A percentile compares a stretch with the other conserved stretches of the same genome.
Evolutionary conservation across 1,140 invertebrate species (phyloP).

Genomic region (Cotesia typhae): DNA sequence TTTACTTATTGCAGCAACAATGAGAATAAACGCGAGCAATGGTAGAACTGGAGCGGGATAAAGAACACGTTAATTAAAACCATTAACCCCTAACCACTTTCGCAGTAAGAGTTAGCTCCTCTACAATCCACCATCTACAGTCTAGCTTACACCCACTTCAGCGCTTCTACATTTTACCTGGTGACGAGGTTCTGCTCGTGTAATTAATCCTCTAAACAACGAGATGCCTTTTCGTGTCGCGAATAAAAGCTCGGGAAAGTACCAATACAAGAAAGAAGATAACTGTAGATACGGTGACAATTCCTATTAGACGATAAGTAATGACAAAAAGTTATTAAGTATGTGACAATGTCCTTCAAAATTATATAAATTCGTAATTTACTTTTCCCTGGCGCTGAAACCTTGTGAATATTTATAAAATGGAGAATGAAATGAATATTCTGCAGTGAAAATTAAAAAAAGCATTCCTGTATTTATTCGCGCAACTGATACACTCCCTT

Average conservation of each 20-base stretch:
- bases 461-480: constrained; percentile 23
- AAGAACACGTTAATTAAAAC: constrained; percentile 12
- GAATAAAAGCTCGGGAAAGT: background rate
- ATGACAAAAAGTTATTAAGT: too few relatives aligned
- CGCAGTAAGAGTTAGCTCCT: background rate
- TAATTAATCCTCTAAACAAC: constrained; percentile 12
- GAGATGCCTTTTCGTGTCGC: background rate
- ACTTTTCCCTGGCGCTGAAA: too few relatives aligned
- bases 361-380: too few relatives aligned
- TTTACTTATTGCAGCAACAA: background rate
- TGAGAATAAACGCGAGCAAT: background rate
- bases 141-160: too few relatives aligned
- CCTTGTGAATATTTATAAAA: constrained; percentile 1
- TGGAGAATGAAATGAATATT: constrained; percentile 15
- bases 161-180: too few relatives aligned
- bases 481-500: constrained; percentile 21
- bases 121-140: too few relatives aligned
- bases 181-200: background rate
- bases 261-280: too few relatives aligned
- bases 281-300: too few relatives aligned
- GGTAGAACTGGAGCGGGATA: background rate
- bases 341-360: too few relatives aligned
- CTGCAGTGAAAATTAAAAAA: constrained; percentile 4
- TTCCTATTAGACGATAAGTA: too few relatives aligned
- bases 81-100: background rate